Conservation (phyloP, 2,888 invertebrate genomes). For the Euplagia quadripunctaria region DNA sequence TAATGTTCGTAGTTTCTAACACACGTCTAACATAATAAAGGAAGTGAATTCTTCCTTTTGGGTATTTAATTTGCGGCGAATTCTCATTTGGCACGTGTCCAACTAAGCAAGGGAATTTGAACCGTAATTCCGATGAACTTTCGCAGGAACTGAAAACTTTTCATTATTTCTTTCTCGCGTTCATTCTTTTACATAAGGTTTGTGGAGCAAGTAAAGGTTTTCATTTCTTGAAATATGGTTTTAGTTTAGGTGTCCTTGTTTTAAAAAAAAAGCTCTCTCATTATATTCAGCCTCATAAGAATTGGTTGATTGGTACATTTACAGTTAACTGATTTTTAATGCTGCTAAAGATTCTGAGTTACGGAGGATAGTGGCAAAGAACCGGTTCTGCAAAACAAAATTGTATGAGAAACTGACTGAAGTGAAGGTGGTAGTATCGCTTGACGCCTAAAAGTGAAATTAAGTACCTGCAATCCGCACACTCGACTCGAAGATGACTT, state of each 20-base stretch:
- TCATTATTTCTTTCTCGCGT: conserved; percentile 32
- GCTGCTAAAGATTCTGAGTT: no score
- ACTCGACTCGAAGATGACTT: no score
- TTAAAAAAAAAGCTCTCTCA: background rate
- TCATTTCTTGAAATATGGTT: conserved; percentile 16
- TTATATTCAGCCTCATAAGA: no score
- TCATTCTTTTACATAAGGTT: conserved; percentile 21
- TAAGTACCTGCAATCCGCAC: no score
- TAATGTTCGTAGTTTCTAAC: conserved; percentile 5
- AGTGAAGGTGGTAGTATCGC: no score
- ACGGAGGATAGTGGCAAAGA: no score
- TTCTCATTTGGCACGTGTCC: conserved; percentile 64
- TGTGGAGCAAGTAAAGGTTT: conserved; percentile 27
- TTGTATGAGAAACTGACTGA: no score
- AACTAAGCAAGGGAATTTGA: conserved; percentile 49
- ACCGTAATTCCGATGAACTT: conserved; percentile 52
- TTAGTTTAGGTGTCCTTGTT: background rate
- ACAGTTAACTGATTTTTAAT: no score
- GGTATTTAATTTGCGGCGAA: conserved; percentile 63
- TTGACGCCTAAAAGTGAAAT: no score
- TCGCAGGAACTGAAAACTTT: conserved; percentile 49
- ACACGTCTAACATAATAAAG: conserved; percentile 28
- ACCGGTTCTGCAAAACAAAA: no score
- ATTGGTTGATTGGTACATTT: no score
- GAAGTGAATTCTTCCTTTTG: conserved; percentile 52